Conservation (phyloP, 2,113 vertebrate genomes). For the Chrysochloris asiatica region DNA sequence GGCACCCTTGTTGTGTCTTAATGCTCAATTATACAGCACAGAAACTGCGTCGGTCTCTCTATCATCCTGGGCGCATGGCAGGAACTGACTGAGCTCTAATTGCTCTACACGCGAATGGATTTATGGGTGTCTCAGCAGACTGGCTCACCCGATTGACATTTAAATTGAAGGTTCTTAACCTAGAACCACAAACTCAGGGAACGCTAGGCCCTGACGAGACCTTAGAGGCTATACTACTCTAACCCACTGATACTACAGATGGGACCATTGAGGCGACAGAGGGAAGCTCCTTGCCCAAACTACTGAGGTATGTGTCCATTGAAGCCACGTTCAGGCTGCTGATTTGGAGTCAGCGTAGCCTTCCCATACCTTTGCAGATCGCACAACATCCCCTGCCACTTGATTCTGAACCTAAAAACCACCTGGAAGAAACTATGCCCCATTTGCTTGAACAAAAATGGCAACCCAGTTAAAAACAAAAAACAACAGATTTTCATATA, state of each 20-base stretch:
- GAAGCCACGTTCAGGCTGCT: not conserved
- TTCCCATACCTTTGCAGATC: not conserved
- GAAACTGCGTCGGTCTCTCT: constrained; percentile 78
- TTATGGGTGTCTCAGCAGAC: constrained; percentile 71
- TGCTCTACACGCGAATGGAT: constrained; percentile 48
- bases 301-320: not conserved
- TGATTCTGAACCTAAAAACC: constrained; percentile 33
- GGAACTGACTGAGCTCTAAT: constrained; percentile 73
- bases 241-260: not conserved
- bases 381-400: not conserved
- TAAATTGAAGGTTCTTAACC: not conserved
- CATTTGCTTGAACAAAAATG: constrained; percentile 50
- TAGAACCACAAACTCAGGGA: constrained; percentile 11
- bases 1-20: constrained; percentile 72
- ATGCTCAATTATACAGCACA: constrained; percentile 78
- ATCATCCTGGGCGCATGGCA: constrained; percentile 69
- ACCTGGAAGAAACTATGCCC: not conserved
- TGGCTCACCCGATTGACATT: constrained; percentile 47
- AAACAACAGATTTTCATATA: constrained; percentile 8
- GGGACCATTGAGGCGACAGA: not conserved
- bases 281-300: not conserved
- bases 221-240: not conserved
- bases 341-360: not conserved
- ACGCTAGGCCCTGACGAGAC: not conserved
- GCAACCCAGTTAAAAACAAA: constrained; percentile 12